A percentile compares a stretch with the other conserved stretches of the same genome.
phyloP scores from a whole-genome alignment of 2,888 invertebrate species.

The Neoaliturus tenellus region DNA sequence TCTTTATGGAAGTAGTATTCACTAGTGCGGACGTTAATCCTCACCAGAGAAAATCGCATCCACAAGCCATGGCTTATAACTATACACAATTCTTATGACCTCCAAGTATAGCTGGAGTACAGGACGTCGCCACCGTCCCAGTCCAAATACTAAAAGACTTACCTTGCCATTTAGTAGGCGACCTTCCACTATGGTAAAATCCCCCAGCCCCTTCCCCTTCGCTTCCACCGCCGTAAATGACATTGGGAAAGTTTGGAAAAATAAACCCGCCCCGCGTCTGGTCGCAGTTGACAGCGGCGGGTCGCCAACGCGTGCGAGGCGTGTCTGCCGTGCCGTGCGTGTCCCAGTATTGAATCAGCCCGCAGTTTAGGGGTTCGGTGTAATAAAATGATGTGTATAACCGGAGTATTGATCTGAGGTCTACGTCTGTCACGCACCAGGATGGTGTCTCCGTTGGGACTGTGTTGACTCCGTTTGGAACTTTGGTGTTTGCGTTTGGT shows the following conservation, averaged over 20 bases:
- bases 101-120: too few relatives aligned
- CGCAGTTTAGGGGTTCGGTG: conserved; percentile 8
- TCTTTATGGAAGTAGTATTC: too few relatives aligned
- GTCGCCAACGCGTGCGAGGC: not conserved
- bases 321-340: conserved; percentile 25
- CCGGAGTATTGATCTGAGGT: conserved; percentile 38
- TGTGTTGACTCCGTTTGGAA: too few relatives aligned
- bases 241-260: not conserved
- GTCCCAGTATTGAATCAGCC: conserved; percentile 37
- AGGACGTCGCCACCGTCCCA: too few relatives aligned
- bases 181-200: too few relatives aligned
- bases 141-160: too few relatives aligned
- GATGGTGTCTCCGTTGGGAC: not conserved
- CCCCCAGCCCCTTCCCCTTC: not conserved
- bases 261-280: not conserved
- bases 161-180: too few relatives aligned
- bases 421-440: not conserved
- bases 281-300: not conserved
- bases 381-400: conserved; percentile 52
- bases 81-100: too few relatives aligned
- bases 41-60: too few relatives aligned
- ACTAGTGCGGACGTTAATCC: too few relatives aligned
- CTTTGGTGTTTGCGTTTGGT: too few relatives aligned
- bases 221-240: not conserved
- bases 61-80: too few relatives aligned